phyloP scores from a whole-genome alignment of 2,888 invertebrate species.

The Ennomos quercinarius region DNA sequence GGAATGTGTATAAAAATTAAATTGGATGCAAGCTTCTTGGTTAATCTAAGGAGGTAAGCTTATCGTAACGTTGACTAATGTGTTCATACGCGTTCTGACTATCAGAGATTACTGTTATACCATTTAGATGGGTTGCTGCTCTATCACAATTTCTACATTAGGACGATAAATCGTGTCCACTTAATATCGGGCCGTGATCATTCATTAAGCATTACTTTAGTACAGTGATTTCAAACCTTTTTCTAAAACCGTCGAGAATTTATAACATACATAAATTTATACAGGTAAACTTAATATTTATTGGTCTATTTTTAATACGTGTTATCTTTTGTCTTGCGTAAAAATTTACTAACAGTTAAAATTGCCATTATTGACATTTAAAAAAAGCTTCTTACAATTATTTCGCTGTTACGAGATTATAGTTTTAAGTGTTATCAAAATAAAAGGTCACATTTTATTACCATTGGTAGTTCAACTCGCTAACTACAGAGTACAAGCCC shows the following conservation, averaged over 20 bases:
- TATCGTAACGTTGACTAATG: conserved; percentile 74
- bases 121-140: conserved; percentile 66
- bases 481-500: conserved; percentile 5
- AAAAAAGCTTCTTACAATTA: background rate
- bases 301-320: no score
- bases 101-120: conserved; percentile 68
- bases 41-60: conserved; percentile 34
- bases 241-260: background rate
- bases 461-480: conserved; percentile 14
- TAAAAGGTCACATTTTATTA: background rate
- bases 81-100: conserved; percentile 61
- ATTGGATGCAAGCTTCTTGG: conserved; percentile 55
- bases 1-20: conserved; percentile 60
- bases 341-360: no score
- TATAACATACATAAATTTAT: no score
- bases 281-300: no score
- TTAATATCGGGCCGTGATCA: conserved; percentile 76
- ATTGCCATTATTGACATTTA: no score
- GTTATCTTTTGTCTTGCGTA: no score
- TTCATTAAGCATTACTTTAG: conserved; percentile 71
- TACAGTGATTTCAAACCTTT: conserved; percentile 30
- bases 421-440: background rate
- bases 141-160: conserved; percentile 75
- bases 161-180: conserved; percentile 76
- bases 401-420: no score